Base-by-base conservation (phyloP, 2,113 vertebrate genomes). In the Syngnathoides biaculeatus region DNA sequence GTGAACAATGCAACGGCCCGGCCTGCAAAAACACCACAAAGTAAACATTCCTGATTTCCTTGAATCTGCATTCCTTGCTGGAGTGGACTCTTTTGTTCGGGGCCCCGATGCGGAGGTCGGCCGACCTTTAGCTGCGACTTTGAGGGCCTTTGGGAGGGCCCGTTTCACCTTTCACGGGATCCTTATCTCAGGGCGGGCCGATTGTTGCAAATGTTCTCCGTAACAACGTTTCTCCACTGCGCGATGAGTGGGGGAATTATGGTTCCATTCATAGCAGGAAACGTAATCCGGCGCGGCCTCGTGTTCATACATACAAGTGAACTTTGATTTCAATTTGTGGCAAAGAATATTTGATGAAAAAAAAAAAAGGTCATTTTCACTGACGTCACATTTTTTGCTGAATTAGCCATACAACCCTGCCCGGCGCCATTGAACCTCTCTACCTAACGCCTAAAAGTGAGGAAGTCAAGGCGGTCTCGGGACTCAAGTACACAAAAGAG, bases 1-100 rank as follows among this genome's bases (percentile, higher is more conserved):
- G 4, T 17, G 70, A 82, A 84, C 80, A 88, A 86, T 80, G 68
- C 71, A 62, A 68, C 65, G 53, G 59, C 57, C 52, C 62, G 66
- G 75, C 47, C 79, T 76, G 58, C 62, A 84, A 69, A 82, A 86
- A 88, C 84, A 83, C 75, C 45, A 67, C 71, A 83, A 56, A 79
- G 72, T 65, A 85, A 90, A 89, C 82, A 89, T 75, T 77, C 65
- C 65, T 79, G 68, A 85, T 79, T 87, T 87, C 86, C 82, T 84
- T 71, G 70, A 77, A 75, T 74, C 72, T 64, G 71, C 79, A 88
- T 87, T 88, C 78, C 67, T 68, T 68, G 57, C 73, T 15, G 76
- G 47, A 78, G 73, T 38, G 47, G 71, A 78, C 73, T 68, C 65
- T 65, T 80, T 78, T 83, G 81, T 78, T 68, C 20, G 55, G 17